Conservation (phyloP, 2,888 invertebrate species). For the Drosophila monieri region DNA sequence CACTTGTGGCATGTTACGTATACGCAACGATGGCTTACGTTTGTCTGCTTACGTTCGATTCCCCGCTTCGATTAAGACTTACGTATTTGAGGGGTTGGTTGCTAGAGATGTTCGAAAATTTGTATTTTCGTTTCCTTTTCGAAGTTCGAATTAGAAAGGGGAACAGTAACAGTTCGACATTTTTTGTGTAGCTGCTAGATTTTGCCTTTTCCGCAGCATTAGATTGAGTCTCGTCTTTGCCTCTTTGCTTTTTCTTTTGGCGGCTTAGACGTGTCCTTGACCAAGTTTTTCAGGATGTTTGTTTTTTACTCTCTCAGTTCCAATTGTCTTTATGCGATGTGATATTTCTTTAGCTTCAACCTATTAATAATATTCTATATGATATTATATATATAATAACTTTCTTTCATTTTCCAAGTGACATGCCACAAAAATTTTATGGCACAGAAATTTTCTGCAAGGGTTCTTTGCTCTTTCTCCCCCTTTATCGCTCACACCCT, state of each 20-base stretch:
- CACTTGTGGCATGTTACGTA: conserved; percentile 72
- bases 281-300: conserved; percentile 60
- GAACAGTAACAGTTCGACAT: neutral
- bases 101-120: neutral
- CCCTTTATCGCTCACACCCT: conserved; percentile 7
- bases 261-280: conserved; percentile 71
- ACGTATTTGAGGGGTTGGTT: conserved; percentile 29
- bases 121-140: neutral
- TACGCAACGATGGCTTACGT: conserved; percentile 27
- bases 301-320: conserved; percentile 14
- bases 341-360: conserved; percentile 23
- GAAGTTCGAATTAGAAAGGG: conserved; percentile 1
- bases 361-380: conserved; percentile 12
- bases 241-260: conserved; percentile 24
- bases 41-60: conserved; percentile 23
- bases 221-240: neutral
- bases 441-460: conserved; percentile 43
- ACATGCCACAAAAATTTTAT: conserved; percentile 72
- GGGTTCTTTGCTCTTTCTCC: conserved; percentile 7
- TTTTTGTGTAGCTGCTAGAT: neutral
- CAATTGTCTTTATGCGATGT: neutral
- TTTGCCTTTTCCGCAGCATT: neutral
- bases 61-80: conserved; percentile 1
- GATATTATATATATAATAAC: conserved; percentile 21
- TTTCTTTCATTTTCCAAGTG: conserved; percentile 50